These are phyloP conservation scores for Mimachlamys varia DNA, from an alignment of 2,888 invertebrate genomes.

Conservation along the genomic window DNA sequence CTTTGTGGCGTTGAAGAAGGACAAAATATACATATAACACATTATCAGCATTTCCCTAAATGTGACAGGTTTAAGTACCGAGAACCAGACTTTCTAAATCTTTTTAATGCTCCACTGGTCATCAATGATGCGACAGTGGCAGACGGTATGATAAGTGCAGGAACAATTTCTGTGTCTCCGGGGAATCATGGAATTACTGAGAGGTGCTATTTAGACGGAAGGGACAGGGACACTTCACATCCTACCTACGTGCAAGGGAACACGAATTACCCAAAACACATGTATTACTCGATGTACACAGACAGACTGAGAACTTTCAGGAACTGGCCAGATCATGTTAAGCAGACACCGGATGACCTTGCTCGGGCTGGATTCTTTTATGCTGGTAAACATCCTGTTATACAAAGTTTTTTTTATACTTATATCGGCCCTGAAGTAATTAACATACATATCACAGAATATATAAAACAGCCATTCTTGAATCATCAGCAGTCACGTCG, in stretches of 20 bases:
- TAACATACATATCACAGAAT: too few species aligned
- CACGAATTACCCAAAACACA: background rate
- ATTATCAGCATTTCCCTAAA: background rate
- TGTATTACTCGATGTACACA: background rate
- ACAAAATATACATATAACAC: background rate
- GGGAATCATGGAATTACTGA: background rate
- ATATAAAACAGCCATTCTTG: too few species aligned
- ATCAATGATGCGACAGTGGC: background rate
- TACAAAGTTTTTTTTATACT: too few species aligned
- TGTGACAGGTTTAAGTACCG: slow-evolving; percentile 1
- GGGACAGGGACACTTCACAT: background rate
- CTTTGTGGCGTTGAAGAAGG: slow-evolving; percentile 20
- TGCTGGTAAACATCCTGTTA: background rate
- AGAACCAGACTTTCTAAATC: background rate
- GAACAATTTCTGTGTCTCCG: background rate
- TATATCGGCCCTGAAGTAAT: too few species aligned
- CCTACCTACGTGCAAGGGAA: background rate
- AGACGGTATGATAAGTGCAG: background rate
- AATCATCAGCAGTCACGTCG: too few species aligned
- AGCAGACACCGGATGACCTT: background rate
- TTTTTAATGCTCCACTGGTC: background rate
- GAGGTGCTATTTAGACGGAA: background rate
- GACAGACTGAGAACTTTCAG: background rate
- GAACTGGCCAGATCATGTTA: background rate
- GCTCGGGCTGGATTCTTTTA: background rate